Percentiles rank a stretch among this genome's conserved stretches.
phyloP scores from a whole-genome alignment of 2,797 vertebrate genomes.

The Galaxias olidus region DNA sequence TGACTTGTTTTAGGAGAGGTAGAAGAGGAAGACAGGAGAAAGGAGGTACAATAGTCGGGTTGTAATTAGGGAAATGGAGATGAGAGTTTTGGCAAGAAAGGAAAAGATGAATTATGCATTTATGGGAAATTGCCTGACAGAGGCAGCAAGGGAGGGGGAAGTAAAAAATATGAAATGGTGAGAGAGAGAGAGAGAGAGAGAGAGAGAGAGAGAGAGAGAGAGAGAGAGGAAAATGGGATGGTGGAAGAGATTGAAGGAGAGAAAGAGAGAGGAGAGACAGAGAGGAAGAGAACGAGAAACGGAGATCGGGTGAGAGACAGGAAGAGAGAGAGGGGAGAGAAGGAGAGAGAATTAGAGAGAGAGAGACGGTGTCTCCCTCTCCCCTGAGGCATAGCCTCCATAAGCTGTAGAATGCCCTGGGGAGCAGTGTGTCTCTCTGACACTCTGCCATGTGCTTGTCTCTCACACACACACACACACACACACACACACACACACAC shows the following conservation, averaged over 20 bases:
- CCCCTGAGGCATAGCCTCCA: constrained; percentile 40
- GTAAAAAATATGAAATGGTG: background rate
- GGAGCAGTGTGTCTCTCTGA: constrained; percentile 48
- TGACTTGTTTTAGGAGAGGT: too few relatives aligned
- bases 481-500: constrained; percentile 22
- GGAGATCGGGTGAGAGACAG: too few relatives aligned
- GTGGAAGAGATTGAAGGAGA: background rate
- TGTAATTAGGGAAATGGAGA: too few relatives aligned
- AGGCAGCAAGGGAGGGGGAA: too few relatives aligned
- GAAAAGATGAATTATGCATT: too few relatives aligned
- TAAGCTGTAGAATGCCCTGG: constrained; percentile 40
- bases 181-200: background rate
- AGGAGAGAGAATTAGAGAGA: background rate
- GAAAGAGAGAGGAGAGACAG: constrained; percentile 36
- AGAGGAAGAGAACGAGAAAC: too few relatives aligned
- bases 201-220: background rate
- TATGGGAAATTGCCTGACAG: too few relatives aligned
- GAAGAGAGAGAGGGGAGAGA: constrained; percentile 35
- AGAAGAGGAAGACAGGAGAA: background rate
- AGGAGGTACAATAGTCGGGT: too few relatives aligned
- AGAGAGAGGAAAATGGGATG: constrained; percentile 14
- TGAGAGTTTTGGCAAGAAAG: too few relatives aligned
- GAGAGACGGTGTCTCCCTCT: constrained; percentile 9
- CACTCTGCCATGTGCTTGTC: constrained; percentile 26
- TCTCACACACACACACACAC: background rate